phyloP scores from a whole-genome alignment of 2,797 vertebrate species.

The Natrix natrix region DNA sequence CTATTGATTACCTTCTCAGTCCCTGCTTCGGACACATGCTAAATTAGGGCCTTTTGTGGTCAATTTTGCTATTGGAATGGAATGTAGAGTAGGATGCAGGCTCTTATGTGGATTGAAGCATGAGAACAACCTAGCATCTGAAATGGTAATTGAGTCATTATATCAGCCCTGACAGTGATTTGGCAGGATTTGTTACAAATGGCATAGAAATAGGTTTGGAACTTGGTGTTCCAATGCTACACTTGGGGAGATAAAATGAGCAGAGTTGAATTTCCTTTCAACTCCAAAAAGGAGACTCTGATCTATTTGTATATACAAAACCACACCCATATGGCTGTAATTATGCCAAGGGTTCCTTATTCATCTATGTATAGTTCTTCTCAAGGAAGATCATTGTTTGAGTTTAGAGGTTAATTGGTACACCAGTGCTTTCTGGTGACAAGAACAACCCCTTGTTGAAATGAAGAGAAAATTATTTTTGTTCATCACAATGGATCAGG shows the following conservation, averaged over 20 bases:
- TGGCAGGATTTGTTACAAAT: background rate
- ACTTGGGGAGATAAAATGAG: background rate
- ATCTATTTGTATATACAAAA: background rate
- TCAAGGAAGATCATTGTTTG: background rate
- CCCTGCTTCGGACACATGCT: background rate
- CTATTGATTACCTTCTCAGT: background rate
- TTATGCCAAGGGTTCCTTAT: background rate
- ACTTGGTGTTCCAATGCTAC: background rate
- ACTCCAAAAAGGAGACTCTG: background rate
- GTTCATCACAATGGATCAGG: background rate
- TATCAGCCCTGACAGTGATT: background rate
- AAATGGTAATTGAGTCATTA: background rate
- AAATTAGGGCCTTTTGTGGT: background rate
- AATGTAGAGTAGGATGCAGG: background rate
- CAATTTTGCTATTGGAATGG: background rate
- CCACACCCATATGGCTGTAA: background rate
- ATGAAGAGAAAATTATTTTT: background rate
- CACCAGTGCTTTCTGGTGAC: background rate
- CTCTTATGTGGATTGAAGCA: background rate
- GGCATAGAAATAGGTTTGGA: background rate
- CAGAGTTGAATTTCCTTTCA: background rate
- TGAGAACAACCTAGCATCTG: background rate
- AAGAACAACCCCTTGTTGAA: background rate
- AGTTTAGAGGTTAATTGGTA: background rate
- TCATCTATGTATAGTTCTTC: background rate